Evolutionary conservation across 2,888 invertebrate genomes (phyloP), one percentile per base, ranked within the genome.

Genomic region (Patella caerulea): DNA sequence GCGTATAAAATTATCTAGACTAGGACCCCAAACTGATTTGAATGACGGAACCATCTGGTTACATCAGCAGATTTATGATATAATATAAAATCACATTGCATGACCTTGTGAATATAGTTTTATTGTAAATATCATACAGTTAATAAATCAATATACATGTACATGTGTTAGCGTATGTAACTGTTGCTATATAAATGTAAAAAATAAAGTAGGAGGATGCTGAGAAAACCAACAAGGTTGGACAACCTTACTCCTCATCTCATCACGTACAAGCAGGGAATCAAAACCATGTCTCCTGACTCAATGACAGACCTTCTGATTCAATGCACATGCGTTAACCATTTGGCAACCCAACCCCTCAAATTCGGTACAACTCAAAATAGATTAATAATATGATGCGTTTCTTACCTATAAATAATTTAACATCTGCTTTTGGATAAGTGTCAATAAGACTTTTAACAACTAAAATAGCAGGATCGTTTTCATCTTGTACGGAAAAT

Each of bases 401-500:
- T 45, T 2, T 83, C 88, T 88, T 80, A 91, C 91, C 90, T 82
- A 90, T 88, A 81, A 91, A 91, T 53, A 91, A 81, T 85, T 87
- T 88, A 12, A 91, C 89, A 83, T 91, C 89, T 59, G 90, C 86
- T 84, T 89, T 88, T 14, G 92, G 91, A 83, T 91, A 90, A 82
- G 88, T 88, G 77, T 88, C 86, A 53, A 90, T 85, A 12, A 92
- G 83, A 82, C 89, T 90, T 77, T 90, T 86, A 17, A 91, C 91
- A 19, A 91, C 87, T 84, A 90, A 87, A 71, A 91, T 88, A 24
- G 91, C 90, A 65, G 91, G 90, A 79, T 91, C 91, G 74, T 86
- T 86, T 73, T 88, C 90, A 79, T 91, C 89, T 81, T 90, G 89
- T n/a, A 92, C 89, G 83, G 91, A 91, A 83, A 92, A 91, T 74